phyloP scores from a whole-genome alignment of 2,888 invertebrate genomes.

The Onthophagus sagittarius region DNA sequence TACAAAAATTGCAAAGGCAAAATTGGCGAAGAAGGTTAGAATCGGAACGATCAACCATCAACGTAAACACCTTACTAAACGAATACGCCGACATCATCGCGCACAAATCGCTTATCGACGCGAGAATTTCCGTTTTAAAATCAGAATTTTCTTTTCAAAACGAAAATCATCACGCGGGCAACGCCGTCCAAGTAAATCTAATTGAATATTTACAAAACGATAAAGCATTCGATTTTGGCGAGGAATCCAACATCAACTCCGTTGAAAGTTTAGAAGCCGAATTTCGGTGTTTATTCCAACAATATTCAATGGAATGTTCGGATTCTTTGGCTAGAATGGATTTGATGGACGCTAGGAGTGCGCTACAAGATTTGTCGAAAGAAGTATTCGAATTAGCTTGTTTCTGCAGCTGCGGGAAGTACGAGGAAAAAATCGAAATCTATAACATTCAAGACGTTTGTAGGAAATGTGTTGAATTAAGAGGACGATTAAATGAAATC shows the following conservation, averaged over 20 bases:
- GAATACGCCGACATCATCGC: conserved; percentile 70
- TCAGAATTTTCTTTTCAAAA: conserved; percentile 17
- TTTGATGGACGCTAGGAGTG: conserved; percentile 27
- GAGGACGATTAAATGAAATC: conserved; percentile 53
- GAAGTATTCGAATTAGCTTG: conserved; percentile 28
- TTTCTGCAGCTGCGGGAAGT: conserved; percentile 18
- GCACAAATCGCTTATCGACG: conserved; percentile 72
- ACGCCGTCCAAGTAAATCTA: conserved; percentile 24
- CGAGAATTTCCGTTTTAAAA: conserved; percentile 64
- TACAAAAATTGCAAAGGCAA: conserved; percentile 55
- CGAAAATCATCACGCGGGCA: conserved; percentile 23
- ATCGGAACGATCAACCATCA: conserved; percentile 49
- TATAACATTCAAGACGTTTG: conserved; percentile 54
- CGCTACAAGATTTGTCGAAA: conserved; percentile 27
- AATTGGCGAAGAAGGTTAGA: conserved; percentile 51
- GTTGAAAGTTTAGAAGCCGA: conserved; percentile 60
- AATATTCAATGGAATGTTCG: conserved; percentile 55
- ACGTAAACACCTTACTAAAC: conserved; percentile 53
- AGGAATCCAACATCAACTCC: conserved; percentile 49
- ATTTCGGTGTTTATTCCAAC: conserved; percentile 64
- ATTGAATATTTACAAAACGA: conserved; percentile 41
- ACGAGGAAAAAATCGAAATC: conserved; percentile 26
- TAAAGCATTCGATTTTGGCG: conserved; percentile 47
- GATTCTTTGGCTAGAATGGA: conserved; percentile 26
- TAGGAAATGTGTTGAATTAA: conserved; percentile 55